A percentile compares a stretch with the other conserved stretches of the same genome.
Evolutionary conservation across 2,113 vertebrate species (phyloP).

Genomic region (Aramus guarauna): DNA sequence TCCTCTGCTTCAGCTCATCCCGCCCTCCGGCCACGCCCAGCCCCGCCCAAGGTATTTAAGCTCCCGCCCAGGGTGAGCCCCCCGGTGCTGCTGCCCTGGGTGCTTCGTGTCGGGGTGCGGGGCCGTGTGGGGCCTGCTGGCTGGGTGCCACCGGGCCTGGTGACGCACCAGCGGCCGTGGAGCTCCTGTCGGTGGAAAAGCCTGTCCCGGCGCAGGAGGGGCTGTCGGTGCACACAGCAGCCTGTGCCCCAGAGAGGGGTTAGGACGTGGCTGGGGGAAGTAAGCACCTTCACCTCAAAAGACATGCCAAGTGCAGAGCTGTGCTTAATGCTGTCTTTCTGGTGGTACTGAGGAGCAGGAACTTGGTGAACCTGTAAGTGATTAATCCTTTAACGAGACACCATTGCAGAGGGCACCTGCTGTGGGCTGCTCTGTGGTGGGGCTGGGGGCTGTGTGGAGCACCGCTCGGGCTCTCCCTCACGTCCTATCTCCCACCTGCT

Average conservation of each 20-base stretch:
- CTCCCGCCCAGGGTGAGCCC: fast-evolving
- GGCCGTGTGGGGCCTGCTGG: fast-evolving
- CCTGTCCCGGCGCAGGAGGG: fast-evolving
- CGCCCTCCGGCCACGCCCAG: neutral
- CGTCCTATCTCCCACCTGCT: neutral
- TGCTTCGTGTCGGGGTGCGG: fast-evolving
- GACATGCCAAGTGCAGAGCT: neutral
- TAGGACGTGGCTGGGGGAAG: neutral
- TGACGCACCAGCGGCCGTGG: fast-evolving
- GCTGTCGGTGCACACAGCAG: neutral
- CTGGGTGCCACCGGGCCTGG: fast-evolving
- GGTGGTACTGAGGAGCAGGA: neutral
- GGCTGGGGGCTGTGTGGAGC: fast-evolving
- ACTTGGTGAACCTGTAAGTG: neutral
- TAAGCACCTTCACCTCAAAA: fast-evolving
- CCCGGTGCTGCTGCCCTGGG: fast-evolving
- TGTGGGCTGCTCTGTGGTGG: neutral
- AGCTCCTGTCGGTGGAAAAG: neutral
- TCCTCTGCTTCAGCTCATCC: neutral
- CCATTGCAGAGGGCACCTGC: fast-evolving
- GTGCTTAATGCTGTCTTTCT: neutral
- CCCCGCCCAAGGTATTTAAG: neutral
- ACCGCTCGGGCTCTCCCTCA: fast-evolving
- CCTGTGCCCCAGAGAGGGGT: fast-evolving
- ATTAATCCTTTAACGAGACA: neutral